Evolutionary conservation across 2,888 invertebrate genomes (phyloP), one percentile per base, ranked within the genome.

Genomic region (Salticus scenicus): DNA sequence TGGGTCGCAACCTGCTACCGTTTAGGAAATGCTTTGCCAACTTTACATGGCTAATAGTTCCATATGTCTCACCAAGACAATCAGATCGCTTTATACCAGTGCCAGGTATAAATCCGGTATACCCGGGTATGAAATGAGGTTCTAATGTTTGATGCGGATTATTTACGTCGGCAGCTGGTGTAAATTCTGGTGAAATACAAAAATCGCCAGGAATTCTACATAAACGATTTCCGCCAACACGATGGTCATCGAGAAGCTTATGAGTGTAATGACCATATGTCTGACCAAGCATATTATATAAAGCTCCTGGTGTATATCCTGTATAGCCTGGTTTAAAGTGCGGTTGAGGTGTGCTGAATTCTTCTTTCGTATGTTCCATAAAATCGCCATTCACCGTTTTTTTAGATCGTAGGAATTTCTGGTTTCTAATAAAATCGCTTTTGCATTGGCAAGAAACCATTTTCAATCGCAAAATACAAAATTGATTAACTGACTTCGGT

Each of bases 291-390:
- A 64, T 20, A 1, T 67, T 24, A 1, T 76, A 69, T 28, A 70
- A 66, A 4, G 47, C 10, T 14, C 70, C 70, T 0, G 82, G 76
- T 0, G 72, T 72, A 24, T 71, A 83, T 20, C 82, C 82, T 17
- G 82, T 83, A 30, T 83, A 83, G 4, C 82, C 82, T 12, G 82
- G 72, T 5, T 71, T 20, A 41, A 83, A 83, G 30, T 83, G 33
- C 5, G 82, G 82, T 57, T 57, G 57, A 24, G 57, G 57, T 7
- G 20, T 57, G 17, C 24, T 57, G 24, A 17, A 24, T 5, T 57
- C 5, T 5, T 17, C 1, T 24, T 24, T 57, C 2, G 20, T 24
- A 2, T 24, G 24, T 57, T 57, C 57, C 4, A 1, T 57, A 24
- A 24, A 57, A 1, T 5, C 24, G 24, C 1, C 24, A 7, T 37